Conservation (phyloP, 1,140 invertebrate species). For the Lasaia peninsularis region DNA sequence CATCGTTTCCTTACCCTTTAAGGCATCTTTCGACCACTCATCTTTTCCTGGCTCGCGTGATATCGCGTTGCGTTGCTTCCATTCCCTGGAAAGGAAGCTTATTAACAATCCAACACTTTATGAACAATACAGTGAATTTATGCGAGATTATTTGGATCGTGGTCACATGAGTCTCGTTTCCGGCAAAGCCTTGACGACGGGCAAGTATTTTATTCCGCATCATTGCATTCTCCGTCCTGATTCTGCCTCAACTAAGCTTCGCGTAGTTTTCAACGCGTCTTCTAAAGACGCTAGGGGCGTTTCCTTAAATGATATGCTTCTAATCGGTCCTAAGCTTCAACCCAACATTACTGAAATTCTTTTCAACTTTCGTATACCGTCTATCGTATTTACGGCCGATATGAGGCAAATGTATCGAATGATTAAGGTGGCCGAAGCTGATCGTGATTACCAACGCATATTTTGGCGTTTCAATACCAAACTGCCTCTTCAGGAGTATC, state of each 20-base stretch:
- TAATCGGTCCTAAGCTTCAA: constrained; percentile 21
- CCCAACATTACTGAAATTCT: constrained; percentile 18
- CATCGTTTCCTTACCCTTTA: no score
- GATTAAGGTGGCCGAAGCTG: constrained; percentile 2
- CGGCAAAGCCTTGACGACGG: not conserved
- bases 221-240: constrained; percentile 16
- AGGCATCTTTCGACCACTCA: no score
- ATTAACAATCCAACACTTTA: no score
- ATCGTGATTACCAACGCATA: constrained; percentile 59
- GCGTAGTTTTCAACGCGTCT: constrained; percentile 18
- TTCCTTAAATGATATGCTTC: constrained; percentile 20
- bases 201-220: constrained; percentile 15
- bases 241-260: constrained; percentile 15
- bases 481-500: constrained; percentile 38
- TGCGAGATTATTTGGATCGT: constrained; percentile 10
- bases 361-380: constrained; percentile 17
- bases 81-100: no score
- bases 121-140: constrained; percentile 11
- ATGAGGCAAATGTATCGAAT: constrained; percentile 12
- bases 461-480: constrained; percentile 45
- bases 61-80: no score
- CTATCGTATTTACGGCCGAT: constrained; percentile 20
- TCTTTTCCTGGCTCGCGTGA: no score
- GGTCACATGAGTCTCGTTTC: constrained; percentile 7
- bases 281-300: constrained; percentile 3